Base-by-base conservation (phyloP, 2,888 invertebrate species). In the Buathra laborator region DNA sequence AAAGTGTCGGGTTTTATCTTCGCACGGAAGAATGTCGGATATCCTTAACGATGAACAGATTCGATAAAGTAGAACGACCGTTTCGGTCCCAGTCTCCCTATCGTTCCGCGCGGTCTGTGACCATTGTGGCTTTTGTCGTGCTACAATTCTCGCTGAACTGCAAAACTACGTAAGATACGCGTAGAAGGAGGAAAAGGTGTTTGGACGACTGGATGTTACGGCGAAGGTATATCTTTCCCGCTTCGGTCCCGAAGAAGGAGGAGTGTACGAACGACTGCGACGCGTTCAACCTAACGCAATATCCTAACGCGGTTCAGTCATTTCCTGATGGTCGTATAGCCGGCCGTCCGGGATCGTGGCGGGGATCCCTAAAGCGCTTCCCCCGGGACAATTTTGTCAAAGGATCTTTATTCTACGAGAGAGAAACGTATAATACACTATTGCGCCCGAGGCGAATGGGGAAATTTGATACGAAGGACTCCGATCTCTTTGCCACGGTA, bases 341-440 rank as follows among this genome's bases (percentile, higher is more conserved):
- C 51, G 75, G 19, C 75, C 62, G 37, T 32, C 12, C 66, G 66
- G 64, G n/a, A 19, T 44, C 81, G 48, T 67, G 70, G 44, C 62
- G 91, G 89, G 84, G 89, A 85, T 90, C 92, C 93, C 91, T 90
- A 90, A 91, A 92, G 89, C 90, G 89, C 86, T 87, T 94, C 94
- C 91, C 93, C 88, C 85, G 94, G 92, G 94, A 93, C 90, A 90
- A 93, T 93, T 94, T 93, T 93, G 93, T 94, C 94, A 94, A 94
- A 94, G 93, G 93, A 93, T 93, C 94, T 93, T 93, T 93, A 93
- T 93, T 92, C 93, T 90, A 91, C 90, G 91, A 91, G 92, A 89
- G 56, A 74, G 64, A 59, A 83, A 93, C 92, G 91, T 92, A 92
- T 93, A 93, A 92, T 93, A 93, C 89, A 90, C 92, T 90, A 92